Conservation (phyloP, 2,888 invertebrate genomes). For the Eilema sororculum region DNA sequence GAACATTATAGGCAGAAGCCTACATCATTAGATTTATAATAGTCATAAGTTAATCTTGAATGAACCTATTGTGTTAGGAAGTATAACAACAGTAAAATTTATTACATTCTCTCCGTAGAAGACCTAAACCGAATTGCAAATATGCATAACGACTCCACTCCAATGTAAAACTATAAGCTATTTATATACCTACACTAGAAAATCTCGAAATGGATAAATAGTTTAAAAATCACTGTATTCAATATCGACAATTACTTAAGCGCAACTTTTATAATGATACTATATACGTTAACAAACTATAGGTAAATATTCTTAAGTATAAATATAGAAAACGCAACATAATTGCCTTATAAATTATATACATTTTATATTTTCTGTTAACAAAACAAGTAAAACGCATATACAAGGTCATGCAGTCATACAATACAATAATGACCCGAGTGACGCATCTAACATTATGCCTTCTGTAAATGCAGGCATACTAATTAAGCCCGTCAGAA, state of each 20-base stretch:
- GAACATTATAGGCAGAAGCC: too few relatives aligned
- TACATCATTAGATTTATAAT: too few relatives aligned
- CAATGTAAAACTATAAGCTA: too few relatives aligned
- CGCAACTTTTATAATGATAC: neutral
- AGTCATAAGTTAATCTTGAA: neutral
- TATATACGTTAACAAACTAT: neutral
- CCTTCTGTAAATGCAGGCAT: slow-evolving; percentile 27
- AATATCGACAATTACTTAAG: neutral
- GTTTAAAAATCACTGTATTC: neutral
- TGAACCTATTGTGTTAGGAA: too few relatives aligned
- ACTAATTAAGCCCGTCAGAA: slow-evolving; percentile 34
- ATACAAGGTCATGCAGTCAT: slow-evolving; percentile 11
- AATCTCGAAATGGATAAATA: neutral
- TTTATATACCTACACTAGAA: too few relatives aligned
- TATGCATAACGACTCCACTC: too few relatives aligned
- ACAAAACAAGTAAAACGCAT: slow-evolving; percentile 6
- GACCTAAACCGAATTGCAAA: too few relatives aligned
- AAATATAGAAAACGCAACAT: neutral
- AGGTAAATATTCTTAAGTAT: neutral
- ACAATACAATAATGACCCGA: slow-evolving; percentile 11
- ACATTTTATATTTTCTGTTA: neutral
- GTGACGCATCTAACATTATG: slow-evolving; percentile 17
- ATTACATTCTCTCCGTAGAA: too few relatives aligned
- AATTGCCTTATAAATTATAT: slow-evolving; percentile 5
- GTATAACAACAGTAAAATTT: too few relatives aligned